Percentiles rank a stretch among this genome's conserved stretches.
phyloP scores from a whole-genome alignment of 2,113 vertebrate species.

The Dromiciops gliroides region DNA sequence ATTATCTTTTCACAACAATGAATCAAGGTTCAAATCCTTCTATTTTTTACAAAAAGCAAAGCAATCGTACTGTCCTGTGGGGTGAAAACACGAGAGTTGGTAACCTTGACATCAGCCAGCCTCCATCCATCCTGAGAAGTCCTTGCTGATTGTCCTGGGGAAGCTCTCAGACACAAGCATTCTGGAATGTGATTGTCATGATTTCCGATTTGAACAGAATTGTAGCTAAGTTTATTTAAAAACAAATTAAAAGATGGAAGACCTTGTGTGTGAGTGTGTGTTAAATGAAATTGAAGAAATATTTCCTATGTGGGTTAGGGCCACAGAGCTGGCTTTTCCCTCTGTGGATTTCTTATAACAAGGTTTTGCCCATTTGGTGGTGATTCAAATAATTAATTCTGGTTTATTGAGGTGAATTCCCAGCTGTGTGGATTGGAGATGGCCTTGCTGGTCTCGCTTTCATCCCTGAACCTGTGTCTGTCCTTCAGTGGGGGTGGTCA shows the following conservation, averaged over 20 bases:
- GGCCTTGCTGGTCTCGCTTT: not conserved
- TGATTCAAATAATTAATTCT: not conserved
- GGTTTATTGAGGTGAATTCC: not conserved
- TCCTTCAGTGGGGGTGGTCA: not conserved
- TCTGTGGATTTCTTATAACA: not conserved
- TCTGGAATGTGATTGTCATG: conserved; percentile 63
- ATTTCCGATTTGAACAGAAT: conserved; percentile 66
- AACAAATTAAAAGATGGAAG: conserved; percentile 71
- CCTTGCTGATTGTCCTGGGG: conserved; percentile 63
- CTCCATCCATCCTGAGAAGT: conserved; percentile 62
- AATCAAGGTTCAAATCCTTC: conserved; percentile 48
- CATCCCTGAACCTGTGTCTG: conserved; percentile 1
- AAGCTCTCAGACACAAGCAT: conserved; percentile 58
- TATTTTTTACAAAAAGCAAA: conserved; percentile 64
- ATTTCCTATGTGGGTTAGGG: not conserved
- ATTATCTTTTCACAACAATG: conserved; percentile 59
- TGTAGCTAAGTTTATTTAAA: conserved; percentile 68
- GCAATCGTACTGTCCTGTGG: conserved; percentile 34
- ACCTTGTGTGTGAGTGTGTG: conserved; percentile 47
- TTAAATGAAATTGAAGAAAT: conserved; percentile 41
- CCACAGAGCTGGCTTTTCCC: conserved; percentile 11
- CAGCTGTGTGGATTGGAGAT: not conserved
- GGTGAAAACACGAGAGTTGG: conserved; percentile 56
- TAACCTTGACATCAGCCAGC: conserved; percentile 56
- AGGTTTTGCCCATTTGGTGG: not conserved